Evolutionary conservation across 2,113 vertebrate genomes (phyloP), one percentile per base, ranked within the genome.

Genomic region (Thymallus thymallus): DNA sequence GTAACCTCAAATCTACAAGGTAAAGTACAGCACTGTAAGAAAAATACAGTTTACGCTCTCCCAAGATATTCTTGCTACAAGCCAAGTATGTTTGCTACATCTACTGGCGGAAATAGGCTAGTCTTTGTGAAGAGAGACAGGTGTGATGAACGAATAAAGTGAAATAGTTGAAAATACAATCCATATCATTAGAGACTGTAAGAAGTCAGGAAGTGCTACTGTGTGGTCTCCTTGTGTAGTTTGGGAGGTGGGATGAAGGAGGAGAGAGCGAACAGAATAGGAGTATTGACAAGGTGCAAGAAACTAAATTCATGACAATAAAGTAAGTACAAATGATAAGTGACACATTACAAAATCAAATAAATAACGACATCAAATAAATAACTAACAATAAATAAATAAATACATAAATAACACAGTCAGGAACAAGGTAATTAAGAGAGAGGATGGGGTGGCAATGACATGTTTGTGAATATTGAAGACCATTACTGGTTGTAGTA

Each of bases 361-460:
- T 91, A 91, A 93, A 91, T 91, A 93, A 92, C 90, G 85, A 81
- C 83, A 91, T 88, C 88, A 87, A 93, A 93, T 92, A 94, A 94
- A 92, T 93, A 91, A 92, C 83, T 84, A 85, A 89, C 78, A 88
- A 79, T 91, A 76, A 94, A 94, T 94, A 94, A 94, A 94, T 94
- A 94, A 93, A 94, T 93, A 93, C 91, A 93, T 93, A 94, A 77
- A 94, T 94, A 94, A 93, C 93, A 91, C 86, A 41, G 35, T 41
- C 35, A 79, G 85, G 71, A 82, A 85, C 78, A 84, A 85, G 78
- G 78, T 78, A 74, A 79, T 84, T 76, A 76, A 67, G 73, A 73
- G 74, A 88, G 73, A 83, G 77, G 80, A 74, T 56, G 56, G 26
- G 73, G 76, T 41, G 35, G 35, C 35, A 41, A 29, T 71, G 76